Evolutionary conservation across 2,113 vertebrate genomes (phyloP).

Genomic region (Atlantisia rogersi): DNA sequence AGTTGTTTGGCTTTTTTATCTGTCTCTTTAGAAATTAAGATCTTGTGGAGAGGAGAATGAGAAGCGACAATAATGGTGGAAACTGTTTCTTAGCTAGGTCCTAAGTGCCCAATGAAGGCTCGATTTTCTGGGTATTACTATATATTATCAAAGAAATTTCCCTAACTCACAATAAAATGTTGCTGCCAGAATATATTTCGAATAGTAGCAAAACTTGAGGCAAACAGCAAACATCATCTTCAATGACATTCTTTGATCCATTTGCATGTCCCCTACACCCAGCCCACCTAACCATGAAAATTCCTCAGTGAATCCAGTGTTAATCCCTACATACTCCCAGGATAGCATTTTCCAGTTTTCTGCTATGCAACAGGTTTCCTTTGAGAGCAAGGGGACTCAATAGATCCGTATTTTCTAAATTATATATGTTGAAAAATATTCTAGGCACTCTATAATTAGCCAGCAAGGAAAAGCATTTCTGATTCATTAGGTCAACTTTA

Average conservation of each 20-base stretch:
- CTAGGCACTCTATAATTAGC: slow-evolving; percentile 66
- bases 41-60: not conserved
- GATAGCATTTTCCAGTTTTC: not conserved
- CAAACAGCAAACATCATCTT: not conserved
- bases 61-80: not conserved
- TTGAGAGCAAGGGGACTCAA: not conserved
- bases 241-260: not conserved
- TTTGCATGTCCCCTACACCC: not conserved
- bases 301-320: not conserved
- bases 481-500: slow-evolving; percentile 74
- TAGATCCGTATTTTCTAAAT: slow-evolving; percentile 62
- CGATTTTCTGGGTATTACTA: not conserved
- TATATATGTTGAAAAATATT: slow-evolving; percentile 66
- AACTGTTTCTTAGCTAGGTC: not conserved
- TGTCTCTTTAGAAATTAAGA: not conserved
- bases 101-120: not conserved
- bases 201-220: not conserved
- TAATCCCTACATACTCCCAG: not conserved
- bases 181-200: not conserved
- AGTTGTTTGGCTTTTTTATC: not conserved
- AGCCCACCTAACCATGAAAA: not conserved
- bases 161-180: not conserved
- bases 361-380: slow-evolving; percentile 44
- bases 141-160: not conserved
- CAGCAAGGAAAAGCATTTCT: slow-evolving; percentile 72